Conservation (phyloP, 2,888 invertebrate species). For the Aporophyla lueneburgensis region DNA sequence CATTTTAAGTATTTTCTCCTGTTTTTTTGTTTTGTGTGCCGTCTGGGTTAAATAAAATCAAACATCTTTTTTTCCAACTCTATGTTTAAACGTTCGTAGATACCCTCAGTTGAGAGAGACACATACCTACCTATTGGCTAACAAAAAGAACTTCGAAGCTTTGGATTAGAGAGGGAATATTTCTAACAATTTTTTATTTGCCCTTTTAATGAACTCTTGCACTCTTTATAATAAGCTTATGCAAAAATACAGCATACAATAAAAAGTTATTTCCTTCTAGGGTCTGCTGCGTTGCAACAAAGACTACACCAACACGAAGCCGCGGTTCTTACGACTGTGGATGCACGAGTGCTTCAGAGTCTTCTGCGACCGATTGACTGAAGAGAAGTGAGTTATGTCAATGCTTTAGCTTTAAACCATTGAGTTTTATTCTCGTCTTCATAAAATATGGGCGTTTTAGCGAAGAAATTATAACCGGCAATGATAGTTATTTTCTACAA, state of each 20-base stretch:
- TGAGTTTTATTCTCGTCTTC: no score
- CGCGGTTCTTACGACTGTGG: slow-evolving; percentile 95
- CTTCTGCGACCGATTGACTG: slow-evolving; percentile 95
- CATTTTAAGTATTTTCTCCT: background rate
- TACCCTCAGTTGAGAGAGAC: background rate
- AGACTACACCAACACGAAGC: slow-evolving; percentile 94
- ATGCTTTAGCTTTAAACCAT: background rate
- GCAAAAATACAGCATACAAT: background rate
- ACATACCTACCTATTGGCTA: background rate
- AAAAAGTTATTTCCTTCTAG: slow-evolving; percentile 82
- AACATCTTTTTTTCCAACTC: no score
- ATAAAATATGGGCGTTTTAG: no score
- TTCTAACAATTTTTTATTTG: background rate
- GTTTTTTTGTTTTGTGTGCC: background rate
- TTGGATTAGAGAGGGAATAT: background rate
- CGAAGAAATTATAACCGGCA: no score
- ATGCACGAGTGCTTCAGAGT: slow-evolving; percentile 96
- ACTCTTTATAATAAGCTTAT: background rate
- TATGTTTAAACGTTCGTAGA: background rate
- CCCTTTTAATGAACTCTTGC: background rate
- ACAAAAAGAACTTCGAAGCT: background rate
- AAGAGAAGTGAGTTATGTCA: slow-evolving; percentile 91
- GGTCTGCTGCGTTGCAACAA: slow-evolving; percentile 95
- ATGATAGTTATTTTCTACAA: no score
- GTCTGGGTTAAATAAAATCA: no score